phyloP scores from a whole-genome alignment of 2,888 invertebrate species.

The Dolichopus griseipennis region DNA sequence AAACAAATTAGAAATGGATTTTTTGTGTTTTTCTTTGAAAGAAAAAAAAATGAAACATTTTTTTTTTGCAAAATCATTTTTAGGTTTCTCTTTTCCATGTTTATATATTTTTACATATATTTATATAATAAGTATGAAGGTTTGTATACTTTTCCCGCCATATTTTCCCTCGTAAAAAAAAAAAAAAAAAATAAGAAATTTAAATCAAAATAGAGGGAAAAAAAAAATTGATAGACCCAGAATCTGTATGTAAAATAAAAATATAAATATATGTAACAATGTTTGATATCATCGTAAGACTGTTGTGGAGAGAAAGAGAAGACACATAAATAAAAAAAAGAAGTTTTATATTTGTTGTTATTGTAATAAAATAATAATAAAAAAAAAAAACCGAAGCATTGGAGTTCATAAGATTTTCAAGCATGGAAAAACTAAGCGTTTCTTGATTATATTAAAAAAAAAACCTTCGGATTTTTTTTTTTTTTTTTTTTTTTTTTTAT shows the following conservation, averaged over 20 bases:
- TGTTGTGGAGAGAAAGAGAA: too few relatives aligned
- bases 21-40: constrained; percentile 2
- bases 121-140: too few relatives aligned
- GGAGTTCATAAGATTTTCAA: constrained; percentile 4
- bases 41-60: neutral
- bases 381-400: neutral
- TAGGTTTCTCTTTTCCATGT: neutral
- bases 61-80: constrained; percentile 1
- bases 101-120: too few relatives aligned
- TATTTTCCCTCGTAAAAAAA: constrained; percentile 3
- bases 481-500: too few relatives aligned
- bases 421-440: neutral
- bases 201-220: neutral
- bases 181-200: neutral
- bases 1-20: constrained; percentile 6
- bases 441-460: neutral
- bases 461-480: too few relatives aligned
- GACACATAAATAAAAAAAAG: too few relatives aligned
- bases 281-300: too few relatives aligned
- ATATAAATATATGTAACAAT: too few relatives aligned
- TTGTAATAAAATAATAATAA: too few relatives aligned
- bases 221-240: neutral
- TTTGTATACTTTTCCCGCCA: neutral
- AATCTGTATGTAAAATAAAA: too few relatives aligned
- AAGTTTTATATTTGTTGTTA: too few relatives aligned